Evolutionary conservation across 2,888 invertebrate genomes (phyloP).

Genomic region (Trachelus iudaicus): DNA sequence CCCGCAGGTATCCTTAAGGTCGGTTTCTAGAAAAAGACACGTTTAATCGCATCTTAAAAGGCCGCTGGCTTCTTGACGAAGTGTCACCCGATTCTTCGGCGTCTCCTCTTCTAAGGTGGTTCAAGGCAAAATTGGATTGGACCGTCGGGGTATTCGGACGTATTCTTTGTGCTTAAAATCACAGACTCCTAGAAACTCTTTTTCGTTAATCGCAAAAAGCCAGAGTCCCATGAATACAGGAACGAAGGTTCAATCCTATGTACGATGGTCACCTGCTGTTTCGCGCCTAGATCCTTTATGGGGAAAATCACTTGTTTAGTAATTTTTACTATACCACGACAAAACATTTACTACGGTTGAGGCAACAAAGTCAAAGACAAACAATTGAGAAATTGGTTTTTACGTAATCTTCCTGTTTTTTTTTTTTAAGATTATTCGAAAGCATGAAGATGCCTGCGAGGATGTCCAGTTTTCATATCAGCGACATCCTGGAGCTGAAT

Average conservation of each 20-base stretch:
- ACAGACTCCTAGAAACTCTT: not conserved
- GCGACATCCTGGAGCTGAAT: slow-evolving; percentile 92
- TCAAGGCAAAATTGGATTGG: slow-evolving; percentile 25
- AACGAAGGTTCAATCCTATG: not conserved
- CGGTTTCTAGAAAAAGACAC: slow-evolving; percentile 29
- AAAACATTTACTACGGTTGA: not conserved
- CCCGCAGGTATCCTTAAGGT: slow-evolving; percentile 28
- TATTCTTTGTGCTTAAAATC: not conserved
- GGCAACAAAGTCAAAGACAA: not conserved
- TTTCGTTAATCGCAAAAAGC: slow-evolving; percentile 5
- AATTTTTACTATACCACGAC: not conserved
- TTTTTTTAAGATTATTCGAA: slow-evolving; percentile 77
- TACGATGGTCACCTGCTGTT: not conserved
- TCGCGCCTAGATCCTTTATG: not conserved
- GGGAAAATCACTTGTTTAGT: not conserved
- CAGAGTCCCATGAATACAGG: not conserved
- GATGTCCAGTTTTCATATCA: slow-evolving; percentile 89
- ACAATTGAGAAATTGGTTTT: not conserved
- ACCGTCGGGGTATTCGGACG: slow-evolving; percentile 4
- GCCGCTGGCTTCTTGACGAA: slow-evolving; percentile 46
- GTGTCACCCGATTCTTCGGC: slow-evolving; percentile 25
- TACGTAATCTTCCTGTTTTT: slow-evolving; percentile 26
- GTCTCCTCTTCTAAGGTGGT: slow-evolving; percentile 8
- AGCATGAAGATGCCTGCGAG: slow-evolving; percentile 84
- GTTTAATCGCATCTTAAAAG: slow-evolving; percentile 46